phyloP scores from a whole-genome alignment of 2,888 invertebrate genomes.

The Heteromyza rotundicornis region DNA sequence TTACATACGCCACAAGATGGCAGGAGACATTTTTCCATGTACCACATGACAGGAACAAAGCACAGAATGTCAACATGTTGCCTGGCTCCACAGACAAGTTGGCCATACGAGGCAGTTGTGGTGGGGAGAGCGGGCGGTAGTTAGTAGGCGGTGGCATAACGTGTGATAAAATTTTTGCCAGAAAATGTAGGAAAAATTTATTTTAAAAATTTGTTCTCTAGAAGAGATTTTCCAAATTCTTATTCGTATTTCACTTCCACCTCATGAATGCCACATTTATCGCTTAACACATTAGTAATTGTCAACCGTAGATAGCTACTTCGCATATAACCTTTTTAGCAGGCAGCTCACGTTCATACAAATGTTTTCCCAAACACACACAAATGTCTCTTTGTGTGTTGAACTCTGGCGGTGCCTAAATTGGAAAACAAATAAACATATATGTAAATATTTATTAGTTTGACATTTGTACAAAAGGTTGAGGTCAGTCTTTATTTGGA shows the following conservation, averaged over 20 bases:
- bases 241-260: background rate
- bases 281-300: no score
- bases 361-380: background rate
- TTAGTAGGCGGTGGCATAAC: no score
- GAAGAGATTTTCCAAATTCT: no score
- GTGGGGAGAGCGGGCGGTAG: no score
- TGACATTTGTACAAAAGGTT: background rate
- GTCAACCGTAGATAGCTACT: background rate
- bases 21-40: conserved; percentile 31
- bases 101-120: no score
- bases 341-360: no score
- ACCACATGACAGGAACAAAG: conserved; percentile 37
- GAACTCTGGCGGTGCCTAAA: background rate
- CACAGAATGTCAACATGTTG: conserved; percentile 31
- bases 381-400: no score
- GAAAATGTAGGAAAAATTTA: no score
- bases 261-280: background rate
- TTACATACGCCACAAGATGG: conserved; percentile 28
- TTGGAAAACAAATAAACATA: no score
- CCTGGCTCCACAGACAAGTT: no score
- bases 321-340: background rate
- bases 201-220: no score
- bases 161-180: no score
- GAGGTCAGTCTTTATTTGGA: background rate
- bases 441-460: background rate